Evolutionary conservation across 2,888 invertebrate genomes (phyloP), one percentile per base, ranked within the genome.

Genomic region (Congeria kusceri): DNA sequence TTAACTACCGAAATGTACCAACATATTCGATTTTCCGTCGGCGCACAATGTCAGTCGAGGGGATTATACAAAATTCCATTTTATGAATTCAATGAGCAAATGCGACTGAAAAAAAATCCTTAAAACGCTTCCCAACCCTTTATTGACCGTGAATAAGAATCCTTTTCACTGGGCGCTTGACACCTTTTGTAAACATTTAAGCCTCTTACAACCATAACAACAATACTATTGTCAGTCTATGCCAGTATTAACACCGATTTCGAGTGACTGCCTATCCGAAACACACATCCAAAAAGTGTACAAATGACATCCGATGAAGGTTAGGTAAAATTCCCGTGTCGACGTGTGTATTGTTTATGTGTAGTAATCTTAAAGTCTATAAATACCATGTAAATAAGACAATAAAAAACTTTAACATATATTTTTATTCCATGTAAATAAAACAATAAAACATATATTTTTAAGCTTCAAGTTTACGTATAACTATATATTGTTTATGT

Each of bases 111-210:
- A 39, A n/a, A 65, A 70, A 57, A 65, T 59, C 66, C 64, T 47
- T 44, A 65, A 70, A 76, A 70, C 66, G 64, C 59, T 66, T 64
- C 27, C 66, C 69, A 53, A 62, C 70, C 76, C 70, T 69, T 27
- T 46, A 53, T 66, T 66, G 61, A 70, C 66, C 70, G 65, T 61
- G 49, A 53, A 25, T 53, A 47, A 49, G 66, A 65, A 49, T 72
- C 58, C 58, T 64, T 59, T 77, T 77, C 77, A 77, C 39, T 32
- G 20, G 65, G 28, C 72, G 77, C 75, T 73, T 83, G 83, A 83
- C 83, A 83, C 83, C 80, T 83, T 81, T 83, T 83, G 83, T 83
- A 68, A 74, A 77, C 70, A 73, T 57, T 77, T 77, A 77, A 67
- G 66, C 64, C 71, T 61, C 64, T 78, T 69, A 70, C 20, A 64